A percentile compares a stretch with the other conserved stretches of the same genome.
Conservation (phyloP, 1,140 invertebrate species). For the Orius insidiosus region DNA sequence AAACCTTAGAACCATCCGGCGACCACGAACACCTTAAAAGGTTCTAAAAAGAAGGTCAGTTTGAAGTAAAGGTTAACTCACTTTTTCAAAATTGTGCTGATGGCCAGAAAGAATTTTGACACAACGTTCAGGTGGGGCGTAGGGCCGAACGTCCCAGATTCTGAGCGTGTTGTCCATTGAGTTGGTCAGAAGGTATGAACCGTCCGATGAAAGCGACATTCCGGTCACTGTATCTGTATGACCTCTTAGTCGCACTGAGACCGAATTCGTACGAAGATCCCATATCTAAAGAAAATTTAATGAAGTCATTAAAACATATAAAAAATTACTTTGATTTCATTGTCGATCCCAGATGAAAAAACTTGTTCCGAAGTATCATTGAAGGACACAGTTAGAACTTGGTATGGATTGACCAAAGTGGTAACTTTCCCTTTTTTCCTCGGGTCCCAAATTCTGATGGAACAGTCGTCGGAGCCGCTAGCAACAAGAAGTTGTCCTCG, state of each 20-base stretch:
- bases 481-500: slow-evolving; percentile 76
- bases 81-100: slow-evolving; percentile 97
- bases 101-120: slow-evolving; percentile 85
- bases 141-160: slow-evolving; percentile 66
- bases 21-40: slow-evolving; percentile 79
- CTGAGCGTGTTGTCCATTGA: slow-evolving; percentile 88
- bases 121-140: slow-evolving; percentile 76
- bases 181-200: slow-evolving; percentile 87
- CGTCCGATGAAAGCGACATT: slow-evolving; percentile 80
- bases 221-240: slow-evolving; percentile 93
- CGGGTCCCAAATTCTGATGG: slow-evolving; percentile 78
- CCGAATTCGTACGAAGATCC: slow-evolving; percentile 83
- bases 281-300: slow-evolving; percentile 68
- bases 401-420: slow-evolving; percentile 67
- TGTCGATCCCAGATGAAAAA: slow-evolving; percentile 86
- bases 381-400: slow-evolving; percentile 81
- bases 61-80: neutral
- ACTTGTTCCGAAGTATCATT: slow-evolving; percentile 91
- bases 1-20: slow-evolving; percentile 63
- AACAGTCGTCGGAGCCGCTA: slow-evolving; percentile 90
- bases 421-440: slow-evolving; percentile 54
- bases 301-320: neutral
- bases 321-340: slow-evolving; percentile 69
- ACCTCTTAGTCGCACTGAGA: slow-evolving; percentile 68
- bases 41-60: slow-evolving; percentile 32